phyloP scores from a whole-genome alignment of 2,113 vertebrate species.

The Brachyhypopomus occidentalis region DNA sequence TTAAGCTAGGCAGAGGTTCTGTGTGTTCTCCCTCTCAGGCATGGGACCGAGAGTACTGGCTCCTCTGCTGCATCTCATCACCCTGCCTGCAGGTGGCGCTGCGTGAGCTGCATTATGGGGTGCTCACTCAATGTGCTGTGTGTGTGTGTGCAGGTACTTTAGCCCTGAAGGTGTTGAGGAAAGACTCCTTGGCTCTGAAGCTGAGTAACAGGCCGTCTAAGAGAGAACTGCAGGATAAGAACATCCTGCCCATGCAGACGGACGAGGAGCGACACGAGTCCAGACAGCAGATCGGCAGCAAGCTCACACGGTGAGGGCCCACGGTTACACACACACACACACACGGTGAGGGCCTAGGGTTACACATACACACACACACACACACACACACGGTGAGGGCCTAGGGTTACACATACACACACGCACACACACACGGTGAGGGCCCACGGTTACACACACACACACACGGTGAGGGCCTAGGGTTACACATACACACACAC shows the following conservation, averaged over 20 bases:
- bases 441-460: neutral
- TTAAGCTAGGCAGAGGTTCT: too few species aligned
- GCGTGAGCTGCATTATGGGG: too few species aligned
- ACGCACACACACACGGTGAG: neutral
- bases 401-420: too few species aligned
- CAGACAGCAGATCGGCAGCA: constrained; percentile 95
- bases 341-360: too few species aligned
- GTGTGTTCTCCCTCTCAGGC: too few species aligned
- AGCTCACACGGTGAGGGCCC: constrained; percentile 97
- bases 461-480: too few species aligned
- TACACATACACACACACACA: neutral
- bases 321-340: constrained; percentile 48
- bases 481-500: neutral
- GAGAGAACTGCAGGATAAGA: constrained; percentile 95
- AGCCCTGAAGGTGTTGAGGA: constrained; percentile 94
- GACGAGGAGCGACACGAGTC: constrained; percentile 94
- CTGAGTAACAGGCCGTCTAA: constrained; percentile 97
- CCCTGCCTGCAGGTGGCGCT: too few species aligned
- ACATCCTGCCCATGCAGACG: constrained; percentile 95
- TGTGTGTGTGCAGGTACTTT: constrained; percentile 79
- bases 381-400: constrained; percentile 16
- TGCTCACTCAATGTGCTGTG: constrained; percentile 35
- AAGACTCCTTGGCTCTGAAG: constrained; percentile 98
- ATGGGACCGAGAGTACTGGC: too few species aligned
- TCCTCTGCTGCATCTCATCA: too few species aligned